Evolutionary conservation across 2,797 vertebrate species (phyloP).

Genomic region (Poecilia picta): DNA sequence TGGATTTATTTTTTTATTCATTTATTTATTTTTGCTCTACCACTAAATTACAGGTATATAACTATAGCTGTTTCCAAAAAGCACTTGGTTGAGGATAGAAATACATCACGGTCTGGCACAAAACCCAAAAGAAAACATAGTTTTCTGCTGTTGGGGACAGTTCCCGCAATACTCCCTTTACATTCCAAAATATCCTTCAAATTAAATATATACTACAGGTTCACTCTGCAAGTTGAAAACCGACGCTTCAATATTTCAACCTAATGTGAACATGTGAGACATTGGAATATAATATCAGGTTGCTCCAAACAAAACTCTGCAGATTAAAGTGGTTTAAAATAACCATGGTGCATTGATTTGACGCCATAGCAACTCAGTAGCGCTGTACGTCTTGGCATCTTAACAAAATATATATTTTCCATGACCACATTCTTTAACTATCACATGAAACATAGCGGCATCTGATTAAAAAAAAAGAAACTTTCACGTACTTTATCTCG

Average conservation of each 20-base stretch:
- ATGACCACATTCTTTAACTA: constrained; percentile 7
- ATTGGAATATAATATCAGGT: background rate
- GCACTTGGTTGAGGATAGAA: background rate
- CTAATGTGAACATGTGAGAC: background rate
- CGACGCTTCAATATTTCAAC: background rate
- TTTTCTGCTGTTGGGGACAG: background rate
- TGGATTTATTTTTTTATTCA: background rate
- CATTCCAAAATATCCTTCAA: background rate
- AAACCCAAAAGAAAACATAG: background rate
- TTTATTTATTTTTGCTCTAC: background rate
- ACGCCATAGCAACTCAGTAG: background rate
- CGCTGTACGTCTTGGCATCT: background rate
- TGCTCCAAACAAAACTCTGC: background rate
- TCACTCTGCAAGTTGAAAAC: background rate
- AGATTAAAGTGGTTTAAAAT: background rate
- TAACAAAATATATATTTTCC: constrained; percentile 18
- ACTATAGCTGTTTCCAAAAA: background rate
- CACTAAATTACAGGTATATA: background rate
- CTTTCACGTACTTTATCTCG: constrained; percentile 22
- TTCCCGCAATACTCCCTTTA: background rate
- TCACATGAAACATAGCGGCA: constrained; percentile 49
- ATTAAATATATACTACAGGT: background rate
- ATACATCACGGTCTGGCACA: background rate
- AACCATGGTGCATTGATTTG: background rate
- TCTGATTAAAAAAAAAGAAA: constrained; percentile 40